Conservation (phyloP, 2,113 vertebrate genomes). For the Menura novaehollandiae region DNA sequence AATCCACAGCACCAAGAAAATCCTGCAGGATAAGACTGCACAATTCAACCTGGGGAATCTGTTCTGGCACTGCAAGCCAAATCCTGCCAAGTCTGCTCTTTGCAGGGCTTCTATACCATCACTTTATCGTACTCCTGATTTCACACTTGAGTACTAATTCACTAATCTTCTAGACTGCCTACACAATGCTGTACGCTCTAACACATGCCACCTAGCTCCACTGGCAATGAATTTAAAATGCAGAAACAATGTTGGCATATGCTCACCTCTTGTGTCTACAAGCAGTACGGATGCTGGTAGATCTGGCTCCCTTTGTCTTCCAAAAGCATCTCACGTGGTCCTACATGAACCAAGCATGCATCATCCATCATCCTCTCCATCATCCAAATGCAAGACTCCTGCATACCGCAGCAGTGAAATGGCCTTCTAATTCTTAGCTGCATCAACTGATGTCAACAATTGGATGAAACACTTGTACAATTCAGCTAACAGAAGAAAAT, state of each 20-base stretch:
- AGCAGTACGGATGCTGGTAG: neutral
- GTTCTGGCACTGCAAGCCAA: neutral
- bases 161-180: conserved; percentile 34
- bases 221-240: neutral
- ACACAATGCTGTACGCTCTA: neutral
- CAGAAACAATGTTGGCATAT: neutral
- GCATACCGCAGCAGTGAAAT: neutral
- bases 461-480: neutral
- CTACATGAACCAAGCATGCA: neutral
- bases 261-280: neutral
- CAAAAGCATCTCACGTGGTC: neutral
- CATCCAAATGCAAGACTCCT: neutral
- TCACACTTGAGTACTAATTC: conserved; percentile 36
- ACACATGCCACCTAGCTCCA: neutral
- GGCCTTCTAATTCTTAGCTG: neutral
- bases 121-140: conserved; percentile 6
- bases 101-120: neutral
- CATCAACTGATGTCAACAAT: neutral
- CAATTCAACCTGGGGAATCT: neutral
- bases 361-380: neutral
- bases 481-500: neutral
- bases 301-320: neutral
- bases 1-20: neutral
- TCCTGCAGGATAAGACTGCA: neutral
- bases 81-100: conserved; percentile 19